Evolutionary conservation across 1,140 invertebrate species (phyloP).

Genomic region (Scaptomyza graminum): DNA sequence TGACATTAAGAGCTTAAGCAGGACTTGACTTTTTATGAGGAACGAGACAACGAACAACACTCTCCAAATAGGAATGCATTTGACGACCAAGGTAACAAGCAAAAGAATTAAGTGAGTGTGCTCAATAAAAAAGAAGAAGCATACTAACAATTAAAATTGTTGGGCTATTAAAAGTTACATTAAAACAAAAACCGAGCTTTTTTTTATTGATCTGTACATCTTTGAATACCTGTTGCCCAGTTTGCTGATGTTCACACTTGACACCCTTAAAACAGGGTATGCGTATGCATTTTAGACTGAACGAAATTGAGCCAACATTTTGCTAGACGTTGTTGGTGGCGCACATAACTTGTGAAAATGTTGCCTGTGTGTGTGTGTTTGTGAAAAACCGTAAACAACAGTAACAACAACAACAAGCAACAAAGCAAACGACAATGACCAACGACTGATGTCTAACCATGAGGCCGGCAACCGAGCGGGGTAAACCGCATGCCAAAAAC

Average conservation of each 20-base stretch:
- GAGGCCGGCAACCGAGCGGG: constrained; percentile 52
- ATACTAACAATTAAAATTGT: too few relatives aligned
- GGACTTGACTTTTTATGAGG: constrained; percentile 68
- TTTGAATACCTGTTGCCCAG: not conserved
- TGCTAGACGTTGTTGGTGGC: constrained; percentile 15
- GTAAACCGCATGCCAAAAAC: constrained; percentile 79
- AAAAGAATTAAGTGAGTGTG: constrained; percentile 1
- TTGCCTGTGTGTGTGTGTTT: constrained; percentile 20
- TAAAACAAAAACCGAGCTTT: too few relatives aligned
- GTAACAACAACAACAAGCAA: constrained; percentile 9
- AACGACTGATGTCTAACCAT: constrained; percentile 53
- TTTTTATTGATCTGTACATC: not conserved
- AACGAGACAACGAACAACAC: constrained; percentile 29
- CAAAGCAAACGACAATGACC: constrained; percentile 43
- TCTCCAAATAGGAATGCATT: constrained; percentile 9
- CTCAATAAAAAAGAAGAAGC: not conserved
- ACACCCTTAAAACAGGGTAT: constrained; percentile 6
- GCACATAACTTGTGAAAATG: constrained; percentile 42
- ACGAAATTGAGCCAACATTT: constrained; percentile 46
- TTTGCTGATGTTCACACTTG: not conserved
- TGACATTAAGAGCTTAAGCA: constrained; percentile 58
- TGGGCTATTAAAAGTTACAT: too few relatives aligned
- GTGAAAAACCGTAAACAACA: constrained; percentile 66
- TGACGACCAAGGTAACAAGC: not conserved
- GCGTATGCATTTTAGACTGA: constrained; percentile 26